Evolutionary conservation across 1,140 invertebrate species (phyloP), one percentile per base, ranked within the genome.

Genomic region (Drosophila pandora): DNA sequence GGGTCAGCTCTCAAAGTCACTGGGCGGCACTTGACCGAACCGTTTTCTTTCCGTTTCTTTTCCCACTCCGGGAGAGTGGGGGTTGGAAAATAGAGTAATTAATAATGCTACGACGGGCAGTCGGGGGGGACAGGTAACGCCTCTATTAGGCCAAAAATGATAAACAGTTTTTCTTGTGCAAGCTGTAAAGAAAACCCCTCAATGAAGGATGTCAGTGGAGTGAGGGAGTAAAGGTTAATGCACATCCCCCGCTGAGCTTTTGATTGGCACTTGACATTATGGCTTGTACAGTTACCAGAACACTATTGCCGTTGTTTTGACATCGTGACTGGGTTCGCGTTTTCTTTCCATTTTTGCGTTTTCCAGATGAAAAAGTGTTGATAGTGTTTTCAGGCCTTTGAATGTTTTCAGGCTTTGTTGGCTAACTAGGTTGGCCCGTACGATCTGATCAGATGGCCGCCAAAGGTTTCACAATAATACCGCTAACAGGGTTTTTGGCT

Each of bases 211-310:
- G 77, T 67, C 50, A 63, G 58, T 64, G 56, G 50, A 56, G 43
- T 43, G 28, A 47, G 25, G 25, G n/a, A 45, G 12, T 32, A 63
- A 32, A 30, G 58, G 55, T 55, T 32, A 49, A n/a, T 30, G 57
- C 68, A 25, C 13, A 72, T 30, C 43, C 10, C 53, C 60, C 48
- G 79, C 83, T 49, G 76, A 56, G 83, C 63, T 73, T 79, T 79
- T 87, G 83, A 87, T 88, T 88, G 83, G 69, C 83, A 87, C 71
- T 76, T 79, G 82, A 75, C 82, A 85, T 81, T 85, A 80, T 64
- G 34, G 63, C 13, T 1, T n/a, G 17, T 47, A 65, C 69, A 62
- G 61, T 78, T 74, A 65, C 69, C 73, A 58, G 58, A 72, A 73
- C 76, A 72, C 60, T 43, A 45, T 23, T 48, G 41, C 3, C 13